Percentiles rank a stretch among this genome's conserved stretches.
phyloP scores from a whole-genome alignment of 2,797 vertebrate species.

The Octomys mimax region DNA sequence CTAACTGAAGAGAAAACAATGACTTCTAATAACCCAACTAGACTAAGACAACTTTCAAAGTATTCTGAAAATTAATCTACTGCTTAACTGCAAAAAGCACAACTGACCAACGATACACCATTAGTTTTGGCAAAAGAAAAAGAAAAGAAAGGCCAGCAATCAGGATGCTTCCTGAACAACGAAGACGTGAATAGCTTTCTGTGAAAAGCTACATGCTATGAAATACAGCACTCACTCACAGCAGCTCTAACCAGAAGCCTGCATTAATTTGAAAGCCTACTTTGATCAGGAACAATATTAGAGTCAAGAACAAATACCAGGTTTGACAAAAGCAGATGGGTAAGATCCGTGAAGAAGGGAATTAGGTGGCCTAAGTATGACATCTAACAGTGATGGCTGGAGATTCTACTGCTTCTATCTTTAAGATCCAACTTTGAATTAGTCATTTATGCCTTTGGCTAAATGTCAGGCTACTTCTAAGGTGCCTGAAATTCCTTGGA shows the following conservation, averaged over 20 bases:
- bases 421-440: constrained; percentile 55
- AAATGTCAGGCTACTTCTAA: constrained; percentile 60
- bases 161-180: not conserved
- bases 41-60: not conserved
- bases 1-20: not conserved
- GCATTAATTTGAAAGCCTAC: constrained; percentile 63
- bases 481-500: constrained; percentile 57
- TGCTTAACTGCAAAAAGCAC: constrained; percentile 7
- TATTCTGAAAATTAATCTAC: not conserved
- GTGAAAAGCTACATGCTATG: not conserved
- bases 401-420: constrained; percentile 47
- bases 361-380: not conserved
- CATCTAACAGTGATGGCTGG: constrained; percentile 28
- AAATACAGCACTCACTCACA: not conserved
- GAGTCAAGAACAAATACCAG: constrained; percentile 57
- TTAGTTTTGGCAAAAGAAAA: not conserved
- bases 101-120: constrained; percentile 3
- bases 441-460: constrained; percentile 67
- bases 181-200: not conserved
- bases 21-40: constrained; percentile 22
- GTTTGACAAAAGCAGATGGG: constrained; percentile 51
- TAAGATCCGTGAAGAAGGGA: not conserved
- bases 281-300: constrained; percentile 31
- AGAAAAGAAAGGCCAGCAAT: not conserved
- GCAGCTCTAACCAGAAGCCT: constrained; percentile 20